A percentile compares a stretch with the other conserved stretches of the same genome.
Evolutionary conservation across 2,888 invertebrate genomes (phyloP).

Genomic region (Resseliella maxima): DNA sequence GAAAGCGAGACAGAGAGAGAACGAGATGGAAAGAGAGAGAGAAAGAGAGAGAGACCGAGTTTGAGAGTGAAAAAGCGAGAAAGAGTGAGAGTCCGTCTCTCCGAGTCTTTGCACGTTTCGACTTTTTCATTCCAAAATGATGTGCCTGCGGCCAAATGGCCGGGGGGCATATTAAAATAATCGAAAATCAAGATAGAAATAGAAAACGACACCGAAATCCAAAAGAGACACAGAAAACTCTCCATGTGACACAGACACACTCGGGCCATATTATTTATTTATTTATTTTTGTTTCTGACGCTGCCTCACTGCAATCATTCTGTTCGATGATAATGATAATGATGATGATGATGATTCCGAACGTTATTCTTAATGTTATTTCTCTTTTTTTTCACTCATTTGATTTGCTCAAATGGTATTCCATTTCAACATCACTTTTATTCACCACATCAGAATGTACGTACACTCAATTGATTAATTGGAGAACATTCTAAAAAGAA

Average conservation of each 20-base stretch:
- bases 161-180: slow-evolving; percentile 33
- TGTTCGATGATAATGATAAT: neutral
- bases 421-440: too few species aligned
- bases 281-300: neutral
- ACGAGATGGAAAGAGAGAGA: too few species aligned
- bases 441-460: too few species aligned
- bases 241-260: too few species aligned
- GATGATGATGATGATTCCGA: neutral
- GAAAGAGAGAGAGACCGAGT: too few species aligned
- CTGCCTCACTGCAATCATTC: neutral
- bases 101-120: neutral
- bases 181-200: slow-evolving; percentile 53
- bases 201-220: slow-evolving; percentile 27
- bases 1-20: too few species aligned
- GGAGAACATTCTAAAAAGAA: too few species aligned
- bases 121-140: slow-evolving; percentile 49
- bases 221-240: neutral
- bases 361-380: too few species aligned
- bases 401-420: too few species aligned
- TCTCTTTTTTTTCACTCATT: too few species aligned
- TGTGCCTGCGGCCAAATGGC: neutral
- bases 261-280: neutral
- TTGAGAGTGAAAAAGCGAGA: too few species aligned
- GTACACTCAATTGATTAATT: too few species aligned
- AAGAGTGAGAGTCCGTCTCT: neutral